Evolutionary conservation across 2,113 vertebrate genomes (phyloP).

Genomic region (Promerops cafer): DNA sequence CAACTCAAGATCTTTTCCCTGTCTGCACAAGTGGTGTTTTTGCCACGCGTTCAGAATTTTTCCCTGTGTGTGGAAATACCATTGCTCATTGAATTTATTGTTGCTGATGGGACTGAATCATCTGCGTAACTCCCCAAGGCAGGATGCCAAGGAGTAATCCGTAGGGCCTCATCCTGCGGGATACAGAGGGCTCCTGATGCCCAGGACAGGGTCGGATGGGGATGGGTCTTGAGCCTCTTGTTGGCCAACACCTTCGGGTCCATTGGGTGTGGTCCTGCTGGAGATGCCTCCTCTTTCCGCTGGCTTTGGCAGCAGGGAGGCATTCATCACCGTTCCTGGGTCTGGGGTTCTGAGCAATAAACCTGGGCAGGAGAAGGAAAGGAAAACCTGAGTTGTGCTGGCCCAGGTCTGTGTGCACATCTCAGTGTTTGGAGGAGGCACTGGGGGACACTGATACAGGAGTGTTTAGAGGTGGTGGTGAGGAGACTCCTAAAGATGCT

Average conservation of each 20-base stretch:
- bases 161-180: neutral
- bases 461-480: neutral
- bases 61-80: neutral
- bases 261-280: neutral
- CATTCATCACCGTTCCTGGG: neutral
- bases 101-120: neutral
- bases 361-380: neutral
- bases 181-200: neutral
- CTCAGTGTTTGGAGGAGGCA: neutral
- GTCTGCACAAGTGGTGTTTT: neutral
- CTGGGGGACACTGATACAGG: neutral
- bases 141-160: neutral
- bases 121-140: neutral
- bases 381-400: neutral
- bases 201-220: accelerated
- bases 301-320: neutral
- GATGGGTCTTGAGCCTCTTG: neutral
- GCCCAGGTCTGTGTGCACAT: neutral
- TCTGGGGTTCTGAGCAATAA: neutral
- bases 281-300: neutral
- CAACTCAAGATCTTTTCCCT: neutral
- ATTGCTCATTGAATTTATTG: neutral
- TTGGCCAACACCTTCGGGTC: accelerated
- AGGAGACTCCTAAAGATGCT: neutral
- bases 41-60: accelerated